Conservation (phyloP, 2,113 vertebrate species). For the Bothrops jararaca region DNA sequence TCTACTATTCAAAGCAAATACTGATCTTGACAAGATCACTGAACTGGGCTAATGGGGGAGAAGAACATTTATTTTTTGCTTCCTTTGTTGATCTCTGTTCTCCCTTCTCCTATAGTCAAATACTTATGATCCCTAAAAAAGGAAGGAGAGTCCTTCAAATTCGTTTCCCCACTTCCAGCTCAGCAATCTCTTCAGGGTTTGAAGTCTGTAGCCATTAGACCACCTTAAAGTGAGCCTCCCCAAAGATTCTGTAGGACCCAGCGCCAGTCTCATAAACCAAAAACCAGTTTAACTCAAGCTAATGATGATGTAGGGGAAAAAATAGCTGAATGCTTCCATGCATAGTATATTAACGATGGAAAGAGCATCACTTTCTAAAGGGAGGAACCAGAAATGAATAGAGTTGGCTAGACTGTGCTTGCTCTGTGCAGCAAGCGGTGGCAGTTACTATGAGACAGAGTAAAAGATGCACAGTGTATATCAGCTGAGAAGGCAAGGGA, state of each 20-base stretch:
- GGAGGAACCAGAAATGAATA: neutral
- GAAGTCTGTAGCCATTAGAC: neutral
- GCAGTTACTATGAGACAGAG: slow-evolving; percentile 33
- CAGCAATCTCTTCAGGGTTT: neutral
- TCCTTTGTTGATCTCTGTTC: neutral
- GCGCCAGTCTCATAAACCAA: neutral
- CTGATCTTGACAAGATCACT: neutral
- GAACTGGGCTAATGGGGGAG: neutral
- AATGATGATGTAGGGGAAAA: neutral
- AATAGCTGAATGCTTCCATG: slow-evolving; percentile 33
- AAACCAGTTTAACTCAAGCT: neutral
- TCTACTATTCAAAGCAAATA: neutral
- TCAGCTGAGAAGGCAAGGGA: rapidly evolving
- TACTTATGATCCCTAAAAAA: too few relatives aligned
- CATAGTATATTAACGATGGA: neutral
- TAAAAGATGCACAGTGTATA: slow-evolving; percentile 27
- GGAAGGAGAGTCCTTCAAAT: neutral
- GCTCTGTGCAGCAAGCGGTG: slow-evolving; percentile 8
- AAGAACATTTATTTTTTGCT: neutral
- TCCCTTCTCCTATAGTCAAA: neutral
- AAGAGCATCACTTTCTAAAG: neutral
- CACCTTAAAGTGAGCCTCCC: neutral
- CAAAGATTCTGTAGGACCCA: neutral
- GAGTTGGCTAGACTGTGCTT: neutral
- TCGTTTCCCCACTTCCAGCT: neutral